Base-by-base conservation (phyloP, 2,888 invertebrate genomes). In the Apamea monoglypha region DNA sequence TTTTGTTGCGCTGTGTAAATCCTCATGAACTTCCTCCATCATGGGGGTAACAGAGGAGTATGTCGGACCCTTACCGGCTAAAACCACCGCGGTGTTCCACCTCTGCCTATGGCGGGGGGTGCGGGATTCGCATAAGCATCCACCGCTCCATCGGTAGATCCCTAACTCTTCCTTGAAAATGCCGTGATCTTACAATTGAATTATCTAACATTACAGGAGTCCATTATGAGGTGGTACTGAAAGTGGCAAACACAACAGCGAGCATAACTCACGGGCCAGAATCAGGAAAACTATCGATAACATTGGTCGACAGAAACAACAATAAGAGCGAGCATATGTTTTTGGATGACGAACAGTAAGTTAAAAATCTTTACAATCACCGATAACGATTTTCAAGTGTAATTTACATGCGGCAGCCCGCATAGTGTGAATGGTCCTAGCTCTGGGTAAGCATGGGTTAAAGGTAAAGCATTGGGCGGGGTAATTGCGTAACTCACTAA, bases 231-330 rank as follows among this genome's bases (percentile, higher is more conserved):
- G 97, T 99, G 18, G 97, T 97, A 0, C 96, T 99, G 29, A 97
- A 98, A 85, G 98, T 99, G 69, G 98, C 98, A 0, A 98, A 98
- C 85, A 98, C 98, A 0, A 97, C 97, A 40, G 98, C 98, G 88
- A 98, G 98, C 91, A 93, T 97, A 76, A 93, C 95, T 7, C 98
- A 98, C 91, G 98, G 98, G 0, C 98, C 98, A 0, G 98, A 98
- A 92, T 97, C 98, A 6, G 98, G 98, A 1, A 97, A 98, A 84
- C 97, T 98, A 7, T 97, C 97, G 1, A 95, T 98, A 25, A 97
- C 97, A 0, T 95, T 98, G 53, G 97, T 98, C 74, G 98, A 98
- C 66, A 97, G 97, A 59, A 97, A 97, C 79, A 97, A 96, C 47
- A 97, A 97, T 81, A 97, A 97, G 84, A 97, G 97, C 12, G 97